A percentile compares a stretch with the other conserved stretches of the same genome.
Evolutionary conservation across 2,888 invertebrate species (phyloP).

Genomic region (Panorpa germanica): DNA sequence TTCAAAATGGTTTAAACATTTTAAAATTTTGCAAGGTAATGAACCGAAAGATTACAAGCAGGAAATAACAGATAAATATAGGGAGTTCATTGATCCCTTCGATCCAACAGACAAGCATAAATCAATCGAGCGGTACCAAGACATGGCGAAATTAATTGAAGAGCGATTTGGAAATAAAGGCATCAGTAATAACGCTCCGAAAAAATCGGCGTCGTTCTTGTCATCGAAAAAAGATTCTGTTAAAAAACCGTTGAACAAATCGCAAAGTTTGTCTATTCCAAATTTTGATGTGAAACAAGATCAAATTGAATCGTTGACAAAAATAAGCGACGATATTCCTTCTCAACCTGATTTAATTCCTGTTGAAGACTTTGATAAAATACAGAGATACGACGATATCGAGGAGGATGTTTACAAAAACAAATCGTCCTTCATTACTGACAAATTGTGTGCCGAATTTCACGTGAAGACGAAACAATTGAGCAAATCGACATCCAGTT

Average conservation of each 20-base stretch:
- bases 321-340: too few relatives aligned
- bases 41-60: constrained; percentile 23
- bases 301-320: too few relatives aligned
- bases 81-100: constrained; percentile 32
- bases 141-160: constrained; percentile 50
- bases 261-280: constrained; percentile 10
- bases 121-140: constrained; percentile 51
- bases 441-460: constrained; percentile 48
- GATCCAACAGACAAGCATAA: constrained; percentile 44
- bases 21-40: constrained; percentile 25
- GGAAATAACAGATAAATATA: constrained; percentile 24
- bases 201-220: not conserved
- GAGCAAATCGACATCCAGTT: constrained; percentile 41
- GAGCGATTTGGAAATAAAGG: constrained; percentile 36
- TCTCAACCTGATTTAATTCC: constrained; percentile 7
- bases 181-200: constrained; percentile 4
- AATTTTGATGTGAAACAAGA: not conserved
- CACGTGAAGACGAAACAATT: constrained; percentile 49
- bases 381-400: constrained; percentile 8
- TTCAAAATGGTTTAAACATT: constrained; percentile 44
- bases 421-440: constrained; percentile 45
- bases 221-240: constrained; percentile 14
- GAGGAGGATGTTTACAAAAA: constrained; percentile 14
- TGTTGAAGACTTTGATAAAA: constrained; percentile 18
- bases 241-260: constrained; percentile 14